Base-by-base conservation (phyloP, 2,797 vertebrate species). In the Paedocypris micromegethes region DNA sequence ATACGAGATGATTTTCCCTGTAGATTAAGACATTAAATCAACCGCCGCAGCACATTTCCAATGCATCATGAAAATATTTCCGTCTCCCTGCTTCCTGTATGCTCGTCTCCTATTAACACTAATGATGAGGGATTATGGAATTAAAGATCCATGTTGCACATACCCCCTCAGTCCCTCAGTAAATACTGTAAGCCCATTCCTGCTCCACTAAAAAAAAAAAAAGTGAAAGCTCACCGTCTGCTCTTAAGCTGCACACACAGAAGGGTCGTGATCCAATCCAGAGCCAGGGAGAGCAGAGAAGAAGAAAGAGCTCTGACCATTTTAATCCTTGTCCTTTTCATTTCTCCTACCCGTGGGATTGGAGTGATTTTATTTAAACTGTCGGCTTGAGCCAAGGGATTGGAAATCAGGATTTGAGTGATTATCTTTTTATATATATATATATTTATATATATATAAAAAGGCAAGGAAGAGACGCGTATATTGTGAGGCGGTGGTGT, bases 331-430 rank as follows among this genome's bases (percentile, higher is more conserved):
- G 89, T 91, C 90, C 92, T 92, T 92, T 92, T 92, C 89, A 92
- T 92, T 90, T 93, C 87, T 91, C 86, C 89, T 90, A 89, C 91
- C 86, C 88, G 78, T 88, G 89, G 90, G 90, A 92, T 92, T 93
- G 92, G 88, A 86, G 86, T 90, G 90, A 91, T 92, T 93, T 91
- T 92, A 92, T 92, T 92, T 91, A 91, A 90, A 92, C 90, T 92
- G 89, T 90, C 90, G 88, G 90, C 89, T 91, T 92, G 91, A 91
- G 90, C 88, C 88, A 82, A 83, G 88, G 88, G 91, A 92, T 91
- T 91, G 89, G 87, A 88, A 91, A 92, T 88, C 87, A 88, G 90
- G 90, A 90, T 91, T 93, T 93, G 87, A 87, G 88, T 91, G 90
- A 93, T 93, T 91, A 92, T 91, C 9, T 40, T 69, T 92, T 59